Evolutionary conservation across 2,888 invertebrate species (phyloP), one percentile per base, ranked within the genome.

Genomic region (Coecobrya sp.): DNA sequence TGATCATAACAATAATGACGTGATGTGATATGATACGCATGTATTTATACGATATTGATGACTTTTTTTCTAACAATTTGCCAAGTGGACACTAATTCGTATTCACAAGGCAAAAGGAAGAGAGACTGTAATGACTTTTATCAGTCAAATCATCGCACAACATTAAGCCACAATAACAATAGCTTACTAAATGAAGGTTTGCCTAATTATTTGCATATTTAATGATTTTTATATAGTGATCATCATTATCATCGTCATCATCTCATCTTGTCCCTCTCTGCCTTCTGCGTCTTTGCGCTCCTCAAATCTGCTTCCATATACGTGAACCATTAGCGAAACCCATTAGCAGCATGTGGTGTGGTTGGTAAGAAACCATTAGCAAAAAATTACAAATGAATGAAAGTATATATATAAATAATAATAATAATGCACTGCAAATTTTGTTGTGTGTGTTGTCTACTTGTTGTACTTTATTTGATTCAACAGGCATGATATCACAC

Each of bases 181-280:
- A 70, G 10, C 19, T 86, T 62, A 11, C 45, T 84, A 84, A 84
- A 42, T 19, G 84, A 84, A 84, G 84, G 90, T 86, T 90, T 84
- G 59, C 36, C 76, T 90, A 90, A 86, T 90, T 90, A 90, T 90
- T 90, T 90, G 90, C 90, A 86, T 90, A 85, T 86, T 90, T 79
- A 90, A 90, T 90, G 90, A 90, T 89, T 65, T 89, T 84, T 84
- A 36, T 59, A 65, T 81, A 68, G 68, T 73, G 82, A 88, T 62
- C 81, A 79, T 36, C 27, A 89, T 65, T 65, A 65, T 65, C 65
- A 65, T 49, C 85, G 7, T 68, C 52, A 42, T 22, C 79, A 73
- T 86, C 49, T 70, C 30, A 42, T 62, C 42, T 16, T 76, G 45
- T 52, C 13, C 13, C 25, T 85, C 45, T 30, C 49, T 30, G n/a